Percentiles rank a stretch among this genome's conserved stretches.
phyloP scores from a whole-genome alignment of 2,888 invertebrate genomes.

The Stegophylla sp. region DNA sequence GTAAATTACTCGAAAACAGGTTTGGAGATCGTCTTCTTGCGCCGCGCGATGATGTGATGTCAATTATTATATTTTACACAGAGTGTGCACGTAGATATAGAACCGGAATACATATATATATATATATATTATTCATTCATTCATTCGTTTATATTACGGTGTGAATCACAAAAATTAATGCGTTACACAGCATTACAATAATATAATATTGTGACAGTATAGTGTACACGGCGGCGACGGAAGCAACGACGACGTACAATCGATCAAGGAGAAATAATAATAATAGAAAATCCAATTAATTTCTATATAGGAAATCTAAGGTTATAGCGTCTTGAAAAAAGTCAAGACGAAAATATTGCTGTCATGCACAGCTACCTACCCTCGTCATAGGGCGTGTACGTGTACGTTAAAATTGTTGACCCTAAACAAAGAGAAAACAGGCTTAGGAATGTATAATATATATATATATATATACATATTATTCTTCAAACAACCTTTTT shows the following conservation, averaged over 20 bases:
- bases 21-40: constrained; percentile 15
- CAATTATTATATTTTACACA: not conserved
- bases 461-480: not conserved
- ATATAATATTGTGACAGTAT: not conserved
- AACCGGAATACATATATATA: too few species aligned
- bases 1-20: constrained; percentile 42
- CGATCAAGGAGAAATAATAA: not conserved
- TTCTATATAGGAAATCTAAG: not conserved
- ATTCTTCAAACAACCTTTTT: not conserved
- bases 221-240: not conserved
- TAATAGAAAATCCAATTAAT: constrained; percentile 40
- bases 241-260: not conserved
- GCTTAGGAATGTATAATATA: not conserved
- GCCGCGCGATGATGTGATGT: constrained; percentile 4
- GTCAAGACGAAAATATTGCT: constrained; percentile 16
- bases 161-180: not conserved
- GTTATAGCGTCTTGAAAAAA: constrained; percentile 12
- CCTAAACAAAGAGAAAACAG: constrained; percentile 24
- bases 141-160: too few species aligned
- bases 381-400: constrained; percentile 33
- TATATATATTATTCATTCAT: too few species aligned
- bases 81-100: not conserved
- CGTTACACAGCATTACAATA: not conserved
- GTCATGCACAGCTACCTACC: constrained; percentile 2
- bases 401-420: not conserved